Evolutionary conservation across 2,888 invertebrate genomes (phyloP).

Genomic region (Anorthoa munda): DNA sequence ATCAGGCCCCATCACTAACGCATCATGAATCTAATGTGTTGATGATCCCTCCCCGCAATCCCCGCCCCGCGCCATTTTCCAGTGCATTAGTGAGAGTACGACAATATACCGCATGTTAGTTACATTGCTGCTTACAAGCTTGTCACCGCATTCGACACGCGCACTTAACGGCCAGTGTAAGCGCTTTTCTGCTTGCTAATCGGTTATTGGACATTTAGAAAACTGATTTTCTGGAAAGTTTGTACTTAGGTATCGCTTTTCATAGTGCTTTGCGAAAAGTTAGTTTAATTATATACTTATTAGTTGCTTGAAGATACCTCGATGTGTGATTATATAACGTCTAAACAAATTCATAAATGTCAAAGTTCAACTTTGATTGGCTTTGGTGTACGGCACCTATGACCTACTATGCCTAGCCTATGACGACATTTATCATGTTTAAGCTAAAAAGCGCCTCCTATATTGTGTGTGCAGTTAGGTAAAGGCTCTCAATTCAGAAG

Average conservation of each 20-base stretch:
- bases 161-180: slow-evolving; percentile 40
- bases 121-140: slow-evolving; percentile 42
- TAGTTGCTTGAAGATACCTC: no score
- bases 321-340: no score
- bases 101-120: slow-evolving; percentile 46
- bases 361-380: no score
- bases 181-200: slow-evolving; percentile 26
- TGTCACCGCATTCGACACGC: slow-evolving; percentile 50
- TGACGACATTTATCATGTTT: no score
- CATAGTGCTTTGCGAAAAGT: background rate
- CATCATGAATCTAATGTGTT: slow-evolving; percentile 60
- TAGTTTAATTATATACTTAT: no score
- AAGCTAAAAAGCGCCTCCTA: no score
- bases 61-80: slow-evolving; percentile 58
- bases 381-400: background rate
- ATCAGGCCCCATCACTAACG: slow-evolving; percentile 37
- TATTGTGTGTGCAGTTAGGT: no score
- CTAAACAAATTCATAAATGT: no score
- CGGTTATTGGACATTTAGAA: slow-evolving; percentile 8
- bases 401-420: background rate
- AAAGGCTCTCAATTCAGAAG: no score
- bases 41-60: slow-evolving; percentile 56
- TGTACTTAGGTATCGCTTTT: background rate
- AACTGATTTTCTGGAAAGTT: background rate
- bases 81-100: slow-evolving; percentile 69